phyloP scores from a whole-genome alignment of 2,113 vertebrate genomes.

The Gallinago undulata region DNA sequence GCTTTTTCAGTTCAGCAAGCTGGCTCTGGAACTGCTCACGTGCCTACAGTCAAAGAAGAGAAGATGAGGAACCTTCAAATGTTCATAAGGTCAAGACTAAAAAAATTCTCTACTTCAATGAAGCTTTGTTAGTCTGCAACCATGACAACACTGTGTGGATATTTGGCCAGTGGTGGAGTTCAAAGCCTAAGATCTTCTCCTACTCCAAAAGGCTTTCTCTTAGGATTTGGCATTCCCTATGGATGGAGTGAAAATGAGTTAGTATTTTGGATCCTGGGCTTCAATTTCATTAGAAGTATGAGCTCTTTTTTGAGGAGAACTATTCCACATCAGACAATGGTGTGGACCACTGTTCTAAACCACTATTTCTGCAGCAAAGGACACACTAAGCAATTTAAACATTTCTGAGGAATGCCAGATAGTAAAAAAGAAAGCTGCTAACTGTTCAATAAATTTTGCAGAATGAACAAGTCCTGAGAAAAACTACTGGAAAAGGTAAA shows the following conservation, averaged over 20 bases:
- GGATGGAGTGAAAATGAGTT: not conserved
- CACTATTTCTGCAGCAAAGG: not conserved
- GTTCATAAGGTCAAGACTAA: not conserved
- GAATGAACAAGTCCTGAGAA: not conserved
- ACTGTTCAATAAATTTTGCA: not conserved
- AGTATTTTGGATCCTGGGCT: not conserved
- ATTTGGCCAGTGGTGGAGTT: not conserved
- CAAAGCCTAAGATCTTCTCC: not conserved
- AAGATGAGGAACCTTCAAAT: not conserved
- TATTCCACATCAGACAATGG: not conserved
- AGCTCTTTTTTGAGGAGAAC: not conserved
- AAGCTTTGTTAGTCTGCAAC: not conserved
- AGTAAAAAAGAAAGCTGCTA: not conserved
- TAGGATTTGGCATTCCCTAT: not conserved
- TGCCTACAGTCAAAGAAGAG: constrained; percentile 42
- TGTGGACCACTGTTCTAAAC: not conserved
- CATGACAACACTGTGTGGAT: not conserved
- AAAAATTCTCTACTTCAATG: not conserved
- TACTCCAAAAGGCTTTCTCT: not conserved
- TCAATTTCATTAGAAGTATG: not conserved
- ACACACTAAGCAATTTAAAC: not conserved
- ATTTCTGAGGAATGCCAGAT: not conserved
- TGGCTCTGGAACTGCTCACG: constrained; percentile 79
- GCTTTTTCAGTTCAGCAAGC: constrained; percentile 83
- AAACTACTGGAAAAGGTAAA: not conserved